Evolutionary conservation across 2,113 vertebrate genomes (phyloP), one percentile per base, ranked within the genome.

Genomic region (Dicentrarchus labrax): DNA sequence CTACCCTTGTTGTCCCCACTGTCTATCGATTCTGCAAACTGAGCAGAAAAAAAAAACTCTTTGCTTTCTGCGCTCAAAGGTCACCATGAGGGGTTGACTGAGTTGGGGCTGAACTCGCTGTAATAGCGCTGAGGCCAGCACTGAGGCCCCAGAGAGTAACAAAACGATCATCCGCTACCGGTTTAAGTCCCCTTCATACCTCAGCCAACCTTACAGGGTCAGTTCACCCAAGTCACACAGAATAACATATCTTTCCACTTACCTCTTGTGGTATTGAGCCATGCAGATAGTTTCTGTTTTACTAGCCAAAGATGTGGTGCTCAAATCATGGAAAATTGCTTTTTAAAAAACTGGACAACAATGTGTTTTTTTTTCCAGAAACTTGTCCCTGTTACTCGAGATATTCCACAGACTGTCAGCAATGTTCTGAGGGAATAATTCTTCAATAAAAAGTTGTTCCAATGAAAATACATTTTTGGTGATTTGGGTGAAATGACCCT

Each of bases 1-100:
- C 73, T 76, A 65, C 48, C 65, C 72, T 77, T 82, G 88, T 75
- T 83, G 86, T 84, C 72, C 83, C 67, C 17, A 50, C 78, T 17
- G 12, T 47, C 59, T 83, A 91, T 93, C n/a, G 90, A 93, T 93
- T 88, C 83, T 89, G 84, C 86, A 89, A 86, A 91, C 60, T 2
- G 64, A 73, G 90, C 80, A 89, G 86, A 91, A 93, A 94, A 92
- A 86, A 91, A 93, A 94, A 92, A 85, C 59, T 61, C 76, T 76
- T 87, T 90, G 80, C 83, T 84, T 82, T 89, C 76, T 66, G 74
- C 1, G 53, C 77, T 93, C 94, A 95, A 94, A 93, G 93, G 89
- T 94, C 91, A 80, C 1, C 51, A 45, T 65, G 62, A 78, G 75
- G 72, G 86, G 86, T 76, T 86, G 89, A 89, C 54, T 78, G 85